phyloP scores from a whole-genome alignment of 2,113 vertebrate genomes.

The Taxidea taxus region DNA sequence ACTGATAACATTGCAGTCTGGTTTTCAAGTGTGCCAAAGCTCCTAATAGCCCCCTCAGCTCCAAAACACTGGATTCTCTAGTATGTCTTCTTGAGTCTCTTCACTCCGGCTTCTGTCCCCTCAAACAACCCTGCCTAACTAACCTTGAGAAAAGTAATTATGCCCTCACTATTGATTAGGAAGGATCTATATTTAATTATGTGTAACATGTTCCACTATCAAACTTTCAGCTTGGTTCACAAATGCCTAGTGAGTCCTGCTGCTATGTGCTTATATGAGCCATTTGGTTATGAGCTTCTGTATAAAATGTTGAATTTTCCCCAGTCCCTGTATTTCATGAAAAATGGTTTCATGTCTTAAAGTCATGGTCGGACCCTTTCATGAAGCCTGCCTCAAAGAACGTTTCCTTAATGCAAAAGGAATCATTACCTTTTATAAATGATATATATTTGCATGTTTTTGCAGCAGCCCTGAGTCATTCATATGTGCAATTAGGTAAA shows the following conservation, averaged over 20 bases:
- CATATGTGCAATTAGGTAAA: slow-evolving; percentile 28
- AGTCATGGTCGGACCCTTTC: not conserved
- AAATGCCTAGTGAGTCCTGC: not conserved
- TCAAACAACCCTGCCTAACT: slow-evolving; percentile 72
- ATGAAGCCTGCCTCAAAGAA: slow-evolving; percentile 11
- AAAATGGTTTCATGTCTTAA: slow-evolving; percentile 43
- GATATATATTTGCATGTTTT: not conserved
- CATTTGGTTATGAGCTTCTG: slow-evolving; percentile 59
- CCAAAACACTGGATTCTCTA: slow-evolving; percentile 26
- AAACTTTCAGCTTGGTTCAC: slow-evolving; percentile 71
- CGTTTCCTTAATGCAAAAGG: not conserved
- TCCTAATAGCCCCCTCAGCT: slow-evolving; percentile 37
- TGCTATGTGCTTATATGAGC: slow-evolving; percentile 2
- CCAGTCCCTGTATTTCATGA: not conserved
- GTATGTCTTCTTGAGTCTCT: slow-evolving; percentile 56
- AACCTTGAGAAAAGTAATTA: slow-evolving; percentile 80
- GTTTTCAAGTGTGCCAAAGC: slow-evolving; percentile 43
- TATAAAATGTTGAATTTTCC: slow-evolving; percentile 44
- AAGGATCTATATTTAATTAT: slow-evolving; percentile 81
- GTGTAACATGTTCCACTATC: slow-evolving; percentile 68
- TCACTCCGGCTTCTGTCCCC: slow-evolving; percentile 51
- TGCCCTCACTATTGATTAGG: slow-evolving; percentile 77
- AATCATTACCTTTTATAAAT: slow-evolving; percentile 34
- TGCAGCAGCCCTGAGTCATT: not conserved
- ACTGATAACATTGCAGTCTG: slow-evolving; percentile 55